Evolutionary conservation across 2,113 vertebrate species (phyloP).

Genomic region (Calidris pygmaea): DNA sequence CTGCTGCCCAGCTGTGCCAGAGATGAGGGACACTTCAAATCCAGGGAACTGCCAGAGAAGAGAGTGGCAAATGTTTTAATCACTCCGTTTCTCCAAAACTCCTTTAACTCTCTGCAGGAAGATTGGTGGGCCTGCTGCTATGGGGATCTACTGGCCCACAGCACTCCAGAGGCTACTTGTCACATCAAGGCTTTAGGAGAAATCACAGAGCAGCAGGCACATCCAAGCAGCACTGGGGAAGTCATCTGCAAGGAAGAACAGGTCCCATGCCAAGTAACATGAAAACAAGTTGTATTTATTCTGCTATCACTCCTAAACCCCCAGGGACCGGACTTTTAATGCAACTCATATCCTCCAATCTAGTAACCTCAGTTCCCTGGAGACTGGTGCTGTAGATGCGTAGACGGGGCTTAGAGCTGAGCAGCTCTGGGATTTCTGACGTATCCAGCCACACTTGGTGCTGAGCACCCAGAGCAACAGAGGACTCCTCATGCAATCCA

Average conservation of each 20-base stretch:
- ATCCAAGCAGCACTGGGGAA: not conserved
- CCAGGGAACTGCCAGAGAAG: not conserved
- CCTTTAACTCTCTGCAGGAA: not conserved
- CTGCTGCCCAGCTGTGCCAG: not conserved
- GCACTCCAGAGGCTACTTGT: not conserved
- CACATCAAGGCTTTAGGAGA: conserved; percentile 5
- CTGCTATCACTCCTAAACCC: not conserved
- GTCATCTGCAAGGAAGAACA: not conserved
- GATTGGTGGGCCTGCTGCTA: not conserved
- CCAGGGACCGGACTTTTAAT: not conserved
- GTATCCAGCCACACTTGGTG: not conserved
- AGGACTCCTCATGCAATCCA: not conserved
- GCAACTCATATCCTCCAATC: not conserved
- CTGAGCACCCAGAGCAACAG: not conserved
- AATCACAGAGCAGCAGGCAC: not conserved
- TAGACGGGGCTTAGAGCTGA: not conserved
- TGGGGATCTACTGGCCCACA: not conserved
- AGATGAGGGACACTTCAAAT: rapidly evolving
- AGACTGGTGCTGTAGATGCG: not conserved
- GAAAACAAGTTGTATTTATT: not conserved
- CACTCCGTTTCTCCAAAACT: not conserved
- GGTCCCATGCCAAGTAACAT: not conserved
- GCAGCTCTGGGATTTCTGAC: not conserved
- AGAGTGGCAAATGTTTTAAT: not conserved
- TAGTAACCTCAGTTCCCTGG: not conserved